These are phyloP conservation scores for Agapostemon virescens DNA, from an alignment of 2,888 invertebrate genomes.

Conservation along the genomic window DNA sequence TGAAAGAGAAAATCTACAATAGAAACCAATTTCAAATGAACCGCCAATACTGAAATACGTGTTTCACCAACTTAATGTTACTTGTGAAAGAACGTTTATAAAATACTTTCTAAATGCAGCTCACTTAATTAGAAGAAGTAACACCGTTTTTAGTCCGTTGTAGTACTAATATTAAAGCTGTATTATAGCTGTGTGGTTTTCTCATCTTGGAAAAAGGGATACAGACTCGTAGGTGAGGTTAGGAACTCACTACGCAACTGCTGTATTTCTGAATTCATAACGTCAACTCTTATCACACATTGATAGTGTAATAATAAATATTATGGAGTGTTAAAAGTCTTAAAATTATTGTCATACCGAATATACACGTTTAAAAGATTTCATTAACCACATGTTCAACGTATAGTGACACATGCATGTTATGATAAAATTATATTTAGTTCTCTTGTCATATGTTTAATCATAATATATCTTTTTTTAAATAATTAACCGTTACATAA, in stretches of 20 bases:
- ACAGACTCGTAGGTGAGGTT: conserved; percentile 30
- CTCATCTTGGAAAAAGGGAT: not conserved
- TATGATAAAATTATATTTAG: not conserved
- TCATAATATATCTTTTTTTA: not conserved
- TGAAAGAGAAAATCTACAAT: not conserved
- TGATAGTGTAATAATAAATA: not conserved
- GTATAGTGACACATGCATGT: not conserved
- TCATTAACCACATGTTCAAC: not conserved
- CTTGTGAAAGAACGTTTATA: not conserved
- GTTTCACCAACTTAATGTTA: not conserved
- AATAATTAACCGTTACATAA: conserved; percentile 20
- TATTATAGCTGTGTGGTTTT: not conserved
- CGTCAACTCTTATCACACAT: not conserved
- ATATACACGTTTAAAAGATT: not conserved
- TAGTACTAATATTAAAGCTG: not conserved
- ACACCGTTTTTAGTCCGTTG: not conserved
- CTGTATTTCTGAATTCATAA: not conserved
- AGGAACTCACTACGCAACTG: not conserved
- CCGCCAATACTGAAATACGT: not conserved
- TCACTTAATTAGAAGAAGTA: not conserved
- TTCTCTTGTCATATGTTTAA: conserved; percentile 7
- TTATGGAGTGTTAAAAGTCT: not conserved
- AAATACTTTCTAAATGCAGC: not conserved
- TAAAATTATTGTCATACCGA: not conserved
- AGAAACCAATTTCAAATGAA: conserved; percentile 28